Evolutionary conservation across 2,888 invertebrate genomes (phyloP), one percentile per base, ranked within the genome.

Genomic region (Tiphia femorata): DNA sequence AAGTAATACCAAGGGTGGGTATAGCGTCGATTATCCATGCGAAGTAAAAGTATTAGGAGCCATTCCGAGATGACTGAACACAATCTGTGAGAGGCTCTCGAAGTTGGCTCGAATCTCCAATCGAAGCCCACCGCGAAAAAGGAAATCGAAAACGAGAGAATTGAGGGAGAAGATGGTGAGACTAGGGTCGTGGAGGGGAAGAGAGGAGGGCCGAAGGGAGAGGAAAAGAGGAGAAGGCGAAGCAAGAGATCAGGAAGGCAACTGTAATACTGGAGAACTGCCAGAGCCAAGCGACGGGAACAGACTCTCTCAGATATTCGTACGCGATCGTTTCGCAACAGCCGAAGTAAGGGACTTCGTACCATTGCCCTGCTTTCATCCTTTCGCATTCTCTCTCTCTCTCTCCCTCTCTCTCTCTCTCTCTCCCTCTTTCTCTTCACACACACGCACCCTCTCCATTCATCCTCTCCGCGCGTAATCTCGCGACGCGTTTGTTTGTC

Each of bases 241-340:
- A 37, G 43, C 35, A 40, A 49, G 62, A 47, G 49, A 21, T 33
- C 42, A 38, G 20, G 19, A 46, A 25, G 17, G 44, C 27, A 27
- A 38, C 23, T 38, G 33, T 29, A 29, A 27, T 49, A 44, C 55
- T 67, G 70, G 70, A 70, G 50, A 37, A 51, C 56, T 70, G 70
- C 69, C 69, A 69, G 66, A 59, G 20, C 56, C 67, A 57, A 64
- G 56, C 60, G 43, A 59, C 50, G 56, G 43, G 55, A 67, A 61
- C 65, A 65, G 56, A 67, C 56, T n/a, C n/a, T n/a, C n/a, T n/a
- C 61, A 58, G 67, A 67, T 70, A 70, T 70, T 70, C 70, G 49
- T 67, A 63, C 62, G 67, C 70, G 70, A 70, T 67, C 62, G 61
- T 70, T 70, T 59, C 46, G 60, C 40, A 44, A 51, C 51, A 49